A percentile compares a stretch with the other conserved stretches of the same genome.
Conservation (phyloP, 2,888 invertebrate species). For the Pasiphila rectangulata region DNA sequence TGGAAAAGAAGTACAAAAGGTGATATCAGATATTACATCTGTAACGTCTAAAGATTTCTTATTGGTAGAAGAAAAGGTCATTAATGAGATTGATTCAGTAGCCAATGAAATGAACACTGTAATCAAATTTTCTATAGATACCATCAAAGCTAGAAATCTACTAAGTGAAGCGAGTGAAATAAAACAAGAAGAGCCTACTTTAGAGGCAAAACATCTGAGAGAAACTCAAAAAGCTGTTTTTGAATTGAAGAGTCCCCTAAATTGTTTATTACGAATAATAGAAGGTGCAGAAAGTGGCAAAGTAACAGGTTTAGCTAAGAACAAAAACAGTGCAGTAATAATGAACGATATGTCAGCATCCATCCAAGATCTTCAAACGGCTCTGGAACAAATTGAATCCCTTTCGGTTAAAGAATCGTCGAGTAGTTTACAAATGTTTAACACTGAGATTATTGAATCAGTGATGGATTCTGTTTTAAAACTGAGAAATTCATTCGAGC, state of each 20-base stretch:
- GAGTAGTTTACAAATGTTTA: conserved; percentile 61
- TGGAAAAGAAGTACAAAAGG: conserved; percentile 77
- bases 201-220: conserved; percentile 60
- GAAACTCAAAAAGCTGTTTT: conserved; percentile 70
- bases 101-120: conserved; percentile 75
- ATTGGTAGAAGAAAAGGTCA: conserved; percentile 57
- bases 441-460: conserved; percentile 83
- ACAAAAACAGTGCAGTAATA: conserved; percentile 59
- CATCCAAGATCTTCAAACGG: conserved; percentile 72
- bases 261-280: conserved; percentile 58
- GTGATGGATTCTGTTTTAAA: conserved; percentile 84
- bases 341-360: conserved; percentile 70
- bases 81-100: conserved; percentile 67
- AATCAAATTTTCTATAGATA: conserved; percentile 75
- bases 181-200: conserved; percentile 49
- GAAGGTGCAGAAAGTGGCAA: conserved; percentile 54
- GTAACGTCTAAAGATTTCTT: conserved; percentile 72
- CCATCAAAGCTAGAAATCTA: conserved; percentile 71
- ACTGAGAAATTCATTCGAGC: conserved; percentile 81
- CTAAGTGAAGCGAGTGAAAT: conserved; percentile 60
- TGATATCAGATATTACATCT: conserved; percentile 66
- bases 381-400: conserved; percentile 71
- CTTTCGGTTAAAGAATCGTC: conserved; percentile 77
- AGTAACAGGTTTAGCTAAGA: conserved; percentile 41
- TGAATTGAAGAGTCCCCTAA: conserved; percentile 61